Conservation (phyloP, 2,113 vertebrate species). For the Ailurus styani region DNA sequence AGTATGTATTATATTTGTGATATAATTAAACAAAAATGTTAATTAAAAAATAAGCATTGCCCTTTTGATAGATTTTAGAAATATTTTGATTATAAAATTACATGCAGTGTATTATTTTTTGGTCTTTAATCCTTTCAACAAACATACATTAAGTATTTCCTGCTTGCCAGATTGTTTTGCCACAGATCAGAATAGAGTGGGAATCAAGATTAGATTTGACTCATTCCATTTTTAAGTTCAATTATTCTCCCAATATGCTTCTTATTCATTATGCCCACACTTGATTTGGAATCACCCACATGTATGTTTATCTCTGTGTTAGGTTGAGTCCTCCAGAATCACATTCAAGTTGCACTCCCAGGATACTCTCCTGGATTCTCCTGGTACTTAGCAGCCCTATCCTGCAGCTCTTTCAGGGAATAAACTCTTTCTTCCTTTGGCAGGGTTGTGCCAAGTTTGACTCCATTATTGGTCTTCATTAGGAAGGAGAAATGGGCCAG, state of each 20-base stretch:
- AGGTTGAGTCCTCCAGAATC: neutral
- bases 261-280: neutral
- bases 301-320: neutral
- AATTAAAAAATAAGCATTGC: neutral
- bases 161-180: neutral
- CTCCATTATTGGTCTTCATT: neutral
- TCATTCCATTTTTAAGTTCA: neutral
- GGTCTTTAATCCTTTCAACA: neutral
- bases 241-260: neutral
- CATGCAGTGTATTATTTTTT: neutral
- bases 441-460: neutral
- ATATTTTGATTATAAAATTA: conserved; percentile 25
- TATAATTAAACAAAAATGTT: conserved; percentile 14
- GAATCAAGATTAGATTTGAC: neutral
- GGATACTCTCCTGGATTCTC: neutral
- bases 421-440: neutral
- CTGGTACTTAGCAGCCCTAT: neutral
- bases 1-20: neutral
- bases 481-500: neutral
- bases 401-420: neutral
- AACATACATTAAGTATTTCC: neutral
- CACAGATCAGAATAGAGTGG: neutral
- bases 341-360: neutral
- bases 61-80: neutral
- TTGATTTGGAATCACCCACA: neutral